These are phyloP conservation scores for Steatornis caripensis DNA, from an alignment of 2,113 vertebrate species.

Conservation along the genomic window DNA sequence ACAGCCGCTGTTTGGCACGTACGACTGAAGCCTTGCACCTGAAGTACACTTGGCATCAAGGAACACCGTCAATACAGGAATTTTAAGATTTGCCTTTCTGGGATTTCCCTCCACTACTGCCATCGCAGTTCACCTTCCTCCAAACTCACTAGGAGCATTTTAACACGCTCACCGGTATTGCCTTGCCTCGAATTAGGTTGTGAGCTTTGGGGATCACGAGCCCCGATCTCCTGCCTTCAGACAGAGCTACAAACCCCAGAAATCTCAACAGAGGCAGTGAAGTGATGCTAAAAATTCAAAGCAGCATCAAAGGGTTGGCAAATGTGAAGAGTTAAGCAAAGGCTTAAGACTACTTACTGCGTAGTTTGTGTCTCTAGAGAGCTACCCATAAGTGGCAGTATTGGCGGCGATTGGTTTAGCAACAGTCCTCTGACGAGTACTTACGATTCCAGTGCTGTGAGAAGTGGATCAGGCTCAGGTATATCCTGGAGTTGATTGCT, in stretches of 20 bases:
- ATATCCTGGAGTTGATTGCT: constrained; percentile 86
- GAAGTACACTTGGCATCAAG: no score
- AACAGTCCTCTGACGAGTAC: constrained; percentile 26
- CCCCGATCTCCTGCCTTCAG: fast-evolving
- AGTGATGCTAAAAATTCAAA: background rate
- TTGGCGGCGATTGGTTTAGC: fast-evolving
- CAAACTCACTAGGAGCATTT: fast-evolving
- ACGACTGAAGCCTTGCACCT: no score
- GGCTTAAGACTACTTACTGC: background rate
- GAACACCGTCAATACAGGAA: fast-evolving
- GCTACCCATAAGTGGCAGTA: fast-evolving
- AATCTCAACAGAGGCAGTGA: fast-evolving
- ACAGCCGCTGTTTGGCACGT: background rate
- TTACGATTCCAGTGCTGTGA: constrained; percentile 91
- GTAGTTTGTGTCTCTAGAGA: background rate
- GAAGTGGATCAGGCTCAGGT: constrained; percentile 85
- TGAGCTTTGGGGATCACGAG: background rate
- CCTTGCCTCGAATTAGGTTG: fast-evolving
- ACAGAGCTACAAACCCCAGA: background rate
- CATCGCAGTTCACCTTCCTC: background rate
- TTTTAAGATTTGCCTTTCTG: background rate
- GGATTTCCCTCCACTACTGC: background rate
- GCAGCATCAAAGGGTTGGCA: background rate
- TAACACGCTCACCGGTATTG: background rate
- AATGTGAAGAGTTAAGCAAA: background rate